A percentile compares a stretch with the other conserved stretches of the same genome.
These are phyloP conservation scores for Thamnophis elegans DNA, from an alignment of 2,797 vertebrate species.

Conservation along the genomic window DNA sequence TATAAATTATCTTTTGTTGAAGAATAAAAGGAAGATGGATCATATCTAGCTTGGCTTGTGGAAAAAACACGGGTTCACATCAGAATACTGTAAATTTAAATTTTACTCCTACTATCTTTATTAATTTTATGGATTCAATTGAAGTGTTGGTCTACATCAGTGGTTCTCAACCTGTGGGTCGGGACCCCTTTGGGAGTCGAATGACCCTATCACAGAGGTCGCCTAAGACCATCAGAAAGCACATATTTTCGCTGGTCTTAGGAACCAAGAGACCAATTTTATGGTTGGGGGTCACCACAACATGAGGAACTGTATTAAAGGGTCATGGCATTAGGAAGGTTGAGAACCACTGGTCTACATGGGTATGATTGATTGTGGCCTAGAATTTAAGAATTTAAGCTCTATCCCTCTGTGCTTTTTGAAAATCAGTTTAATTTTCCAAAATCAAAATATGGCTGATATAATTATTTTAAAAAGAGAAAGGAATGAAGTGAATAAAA, in stretches of 20 bases:
- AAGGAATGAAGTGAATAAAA: slow-evolving; percentile 33
- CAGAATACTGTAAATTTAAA: neutral
- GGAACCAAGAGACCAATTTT: too few relatives aligned
- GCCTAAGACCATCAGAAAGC: too few relatives aligned
- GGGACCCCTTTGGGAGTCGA: too few relatives aligned
- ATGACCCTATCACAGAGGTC: too few relatives aligned
- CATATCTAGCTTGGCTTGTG: neutral
- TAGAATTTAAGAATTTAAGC: neutral
- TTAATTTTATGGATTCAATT: neutral
- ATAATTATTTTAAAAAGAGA: neutral
- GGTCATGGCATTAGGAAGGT: too few relatives aligned
- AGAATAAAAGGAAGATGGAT: neutral
- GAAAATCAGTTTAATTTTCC: slow-evolving; percentile 34
- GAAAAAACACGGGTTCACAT: neutral
- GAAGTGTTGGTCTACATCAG: neutral
- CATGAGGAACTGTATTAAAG: too few relatives aligned
- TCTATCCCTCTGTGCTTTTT: neutral
- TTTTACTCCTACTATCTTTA: neutral
- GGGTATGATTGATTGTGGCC: neutral
- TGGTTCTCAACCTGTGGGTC: too few relatives aligned
- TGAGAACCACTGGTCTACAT: neutral
- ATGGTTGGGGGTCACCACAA: too few relatives aligned
- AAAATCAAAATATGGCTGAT: slow-evolving; percentile 13
- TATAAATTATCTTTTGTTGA: neutral
- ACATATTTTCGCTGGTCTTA: too few relatives aligned